phyloP scores from a whole-genome alignment of 1,140 invertebrate species.

The Elysia chlorotica region DNA sequence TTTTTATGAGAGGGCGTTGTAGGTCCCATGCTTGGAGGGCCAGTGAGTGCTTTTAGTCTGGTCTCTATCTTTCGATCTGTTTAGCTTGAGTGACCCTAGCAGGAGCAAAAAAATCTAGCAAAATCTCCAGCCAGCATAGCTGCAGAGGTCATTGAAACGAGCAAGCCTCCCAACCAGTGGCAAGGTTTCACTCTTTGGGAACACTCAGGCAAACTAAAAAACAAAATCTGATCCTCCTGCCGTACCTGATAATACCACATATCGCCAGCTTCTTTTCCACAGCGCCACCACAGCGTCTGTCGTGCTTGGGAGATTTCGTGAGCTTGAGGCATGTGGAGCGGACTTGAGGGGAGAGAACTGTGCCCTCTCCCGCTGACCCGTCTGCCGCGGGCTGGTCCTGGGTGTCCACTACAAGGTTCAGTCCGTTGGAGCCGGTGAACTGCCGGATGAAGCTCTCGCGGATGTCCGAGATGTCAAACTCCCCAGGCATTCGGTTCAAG shows the following conservation, averaged over 20 bases:
- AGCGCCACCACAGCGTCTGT: conserved; percentile 42
- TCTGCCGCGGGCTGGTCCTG: conserved; percentile 37
- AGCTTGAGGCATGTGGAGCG: conserved; percentile 41
- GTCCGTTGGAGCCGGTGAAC: conserved; percentile 66
- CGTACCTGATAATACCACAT: conserved; percentile 50
- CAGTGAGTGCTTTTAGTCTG: too few relatives aligned
- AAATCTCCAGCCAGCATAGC: too few relatives aligned
- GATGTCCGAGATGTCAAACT: conserved; percentile 95
- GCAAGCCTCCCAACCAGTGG: too few relatives aligned
- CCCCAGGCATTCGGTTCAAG: conserved; percentile 91
- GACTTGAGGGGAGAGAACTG: conserved; percentile 31
- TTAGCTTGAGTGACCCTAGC: not conserved
- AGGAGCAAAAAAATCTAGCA: not conserved
- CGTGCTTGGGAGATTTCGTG: conserved; percentile 36
- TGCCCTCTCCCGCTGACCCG: too few relatives aligned
- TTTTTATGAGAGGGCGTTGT: too few relatives aligned
- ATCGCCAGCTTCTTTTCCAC: conserved; percentile 54
- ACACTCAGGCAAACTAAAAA: not conserved
- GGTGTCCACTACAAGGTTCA: conserved; percentile 49
- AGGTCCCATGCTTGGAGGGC: too few relatives aligned
- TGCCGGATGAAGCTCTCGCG: conserved; percentile 98
- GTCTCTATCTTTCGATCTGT: not conserved
- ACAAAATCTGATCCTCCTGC: not conserved
- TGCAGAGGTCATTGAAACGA: too few relatives aligned
- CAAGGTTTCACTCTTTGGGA: too few relatives aligned